Evolutionary conservation across 2,888 invertebrate species (phyloP).

Genomic region (Apodemia duryi): DNA sequence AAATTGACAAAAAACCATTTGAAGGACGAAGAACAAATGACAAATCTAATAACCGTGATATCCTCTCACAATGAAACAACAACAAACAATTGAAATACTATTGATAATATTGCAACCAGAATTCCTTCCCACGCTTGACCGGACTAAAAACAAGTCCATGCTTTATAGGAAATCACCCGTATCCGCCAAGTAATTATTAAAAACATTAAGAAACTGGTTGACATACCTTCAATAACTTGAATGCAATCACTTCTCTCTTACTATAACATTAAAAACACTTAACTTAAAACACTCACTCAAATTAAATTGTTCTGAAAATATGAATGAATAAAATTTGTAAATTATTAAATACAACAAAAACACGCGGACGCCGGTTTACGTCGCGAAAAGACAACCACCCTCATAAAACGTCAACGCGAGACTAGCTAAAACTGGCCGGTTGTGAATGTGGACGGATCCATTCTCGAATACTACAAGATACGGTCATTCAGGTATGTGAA

Average conservation of each 20-base stretch:
- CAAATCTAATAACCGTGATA: not conserved
- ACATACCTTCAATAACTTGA: conserved; percentile 50
- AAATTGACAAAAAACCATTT: too few relatives aligned
- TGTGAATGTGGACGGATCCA: conserved; percentile 58
- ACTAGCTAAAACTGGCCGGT: conserved; percentile 42
- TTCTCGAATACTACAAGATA: conserved; percentile 70
- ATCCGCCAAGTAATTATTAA: conserved; percentile 54
- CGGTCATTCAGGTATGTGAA: conserved; percentile 75
- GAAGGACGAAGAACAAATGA: too few relatives aligned
- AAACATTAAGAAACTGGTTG: conserved; percentile 42
- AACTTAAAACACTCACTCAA: conserved; percentile 50
- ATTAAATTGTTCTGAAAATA: conserved; percentile 58
- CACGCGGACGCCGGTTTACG: conserved; percentile 49
- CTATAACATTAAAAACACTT: conserved; percentile 42
- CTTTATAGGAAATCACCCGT: conserved; percentile 61
- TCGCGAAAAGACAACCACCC: conserved; percentile 34
- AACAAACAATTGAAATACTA: conserved; percentile 26
- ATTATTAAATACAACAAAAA: conserved; percentile 38
- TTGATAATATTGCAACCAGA: conserved; percentile 46
- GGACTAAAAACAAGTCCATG: conserved; percentile 66
- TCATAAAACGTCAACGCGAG: conserved; percentile 38
- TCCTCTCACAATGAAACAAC: conserved; percentile 15
- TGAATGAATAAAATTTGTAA: conserved; percentile 33
- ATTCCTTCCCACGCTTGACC: conserved; percentile 70
- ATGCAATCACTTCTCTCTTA: conserved; percentile 29